Evolutionary conservation across 2,113 vertebrate species (phyloP).

Genomic region (Cynocephalus volans): DNA sequence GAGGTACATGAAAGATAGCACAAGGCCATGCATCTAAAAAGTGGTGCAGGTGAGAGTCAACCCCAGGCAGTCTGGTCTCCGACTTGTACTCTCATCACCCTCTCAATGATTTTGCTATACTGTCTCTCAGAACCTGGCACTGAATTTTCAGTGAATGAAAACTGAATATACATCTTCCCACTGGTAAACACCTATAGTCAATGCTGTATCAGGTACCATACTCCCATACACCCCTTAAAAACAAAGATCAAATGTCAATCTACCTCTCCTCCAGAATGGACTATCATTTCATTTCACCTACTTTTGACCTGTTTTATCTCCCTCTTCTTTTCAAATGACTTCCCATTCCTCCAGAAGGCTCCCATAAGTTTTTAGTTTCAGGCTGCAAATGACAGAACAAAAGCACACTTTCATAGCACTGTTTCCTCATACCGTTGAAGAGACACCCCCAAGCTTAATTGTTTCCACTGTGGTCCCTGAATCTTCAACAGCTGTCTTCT

Average conservation of each 20-base stretch:
- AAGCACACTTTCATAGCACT: not conserved
- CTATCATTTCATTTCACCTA: conserved; percentile 15
- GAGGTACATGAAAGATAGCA: not conserved
- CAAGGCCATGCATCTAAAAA: not conserved
- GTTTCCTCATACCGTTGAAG: conserved; percentile 91
- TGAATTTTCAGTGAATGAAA: not conserved
- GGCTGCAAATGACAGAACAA: not conserved
- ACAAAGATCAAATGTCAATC: conserved; percentile 54
- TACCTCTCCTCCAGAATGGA: not conserved
- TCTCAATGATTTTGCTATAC: not conserved
- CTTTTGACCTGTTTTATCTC: not conserved
- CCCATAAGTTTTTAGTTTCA: not conserved
- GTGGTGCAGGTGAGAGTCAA: not conserved
- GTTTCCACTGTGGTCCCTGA: conserved; percentile 97
- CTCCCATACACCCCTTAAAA: not conserved
- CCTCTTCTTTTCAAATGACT: conserved; percentile 7
- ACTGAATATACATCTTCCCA: not conserved
- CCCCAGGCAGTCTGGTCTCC: not conserved
- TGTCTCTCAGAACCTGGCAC: not conserved
- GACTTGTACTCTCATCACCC: not conserved
- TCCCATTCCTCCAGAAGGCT: not conserved
- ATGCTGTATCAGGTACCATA: not conserved
- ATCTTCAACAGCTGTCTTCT: conserved; percentile 93
- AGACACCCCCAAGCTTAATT: conserved; percentile 97
- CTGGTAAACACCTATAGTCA: not conserved